These are phyloP conservation scores for Zeuzera pyrina DNA, from an alignment of 2,888 invertebrate genomes.

Conservation along the genomic window DNA sequence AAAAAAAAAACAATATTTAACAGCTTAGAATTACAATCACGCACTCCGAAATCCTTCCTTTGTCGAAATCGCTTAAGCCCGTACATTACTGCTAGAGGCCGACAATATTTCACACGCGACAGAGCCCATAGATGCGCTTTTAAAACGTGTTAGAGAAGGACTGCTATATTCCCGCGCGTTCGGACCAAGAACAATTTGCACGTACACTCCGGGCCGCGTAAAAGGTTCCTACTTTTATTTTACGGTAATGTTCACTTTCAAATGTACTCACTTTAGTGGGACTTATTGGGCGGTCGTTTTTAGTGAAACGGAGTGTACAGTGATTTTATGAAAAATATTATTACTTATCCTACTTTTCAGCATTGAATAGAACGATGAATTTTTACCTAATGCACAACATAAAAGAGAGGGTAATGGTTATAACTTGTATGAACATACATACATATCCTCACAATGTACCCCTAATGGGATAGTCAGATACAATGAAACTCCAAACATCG, in stretches of 20 bases:
- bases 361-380: too few species aligned
- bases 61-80: slow-evolving; percentile 35
- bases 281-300: slow-evolving; percentile 18
- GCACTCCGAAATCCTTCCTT: slow-evolving; percentile 35
- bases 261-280: slow-evolving; percentile 31
- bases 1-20: too few species aligned
- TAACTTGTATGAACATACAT: too few species aligned
- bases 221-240: slow-evolving; percentile 54
- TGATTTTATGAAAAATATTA: slow-evolving; percentile 28
- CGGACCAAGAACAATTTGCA: slow-evolving; percentile 29
- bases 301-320: slow-evolving; percentile 18
- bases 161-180: slow-evolving; percentile 12
- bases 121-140: slow-evolving; percentile 15
- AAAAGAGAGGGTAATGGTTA: too few species aligned
- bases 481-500: too few species aligned
- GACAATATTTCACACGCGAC: slow-evolving; percentile 11
- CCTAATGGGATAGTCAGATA: too few species aligned
- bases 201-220: slow-evolving; percentile 29
- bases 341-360: too few species aligned
- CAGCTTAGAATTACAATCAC: slow-evolving; percentile 35
- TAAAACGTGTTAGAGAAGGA: slow-evolving; percentile 19
- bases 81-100: slow-evolving; percentile 17
- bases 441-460: too few species aligned
- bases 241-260: too few species aligned
- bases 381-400: too few species aligned